phyloP scores from a whole-genome alignment of 2,888 invertebrate species.

The Melieria crassipennis region DNA sequence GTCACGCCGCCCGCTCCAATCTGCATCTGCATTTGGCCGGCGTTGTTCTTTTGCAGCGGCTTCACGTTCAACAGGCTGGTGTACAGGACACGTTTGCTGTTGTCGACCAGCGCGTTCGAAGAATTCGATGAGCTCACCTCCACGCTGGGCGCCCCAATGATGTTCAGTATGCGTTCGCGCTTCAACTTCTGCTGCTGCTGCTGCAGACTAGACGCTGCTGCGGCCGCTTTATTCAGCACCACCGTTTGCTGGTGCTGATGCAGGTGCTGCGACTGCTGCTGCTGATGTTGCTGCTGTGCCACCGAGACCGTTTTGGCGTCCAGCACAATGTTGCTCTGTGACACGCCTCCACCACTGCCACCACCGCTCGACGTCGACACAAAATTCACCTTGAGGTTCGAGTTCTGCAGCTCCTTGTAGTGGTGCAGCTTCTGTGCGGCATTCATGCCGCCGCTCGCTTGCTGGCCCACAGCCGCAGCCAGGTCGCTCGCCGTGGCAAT shows the following conservation, averaged over 20 bases:
- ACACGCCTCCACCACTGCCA: slow-evolving; percentile 39
- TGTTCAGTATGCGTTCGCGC: slow-evolving; percentile 51
- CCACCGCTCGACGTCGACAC: slow-evolving; percentile 52
- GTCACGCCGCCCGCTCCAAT: slow-evolving; percentile 56
- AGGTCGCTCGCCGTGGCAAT: slow-evolving; percentile 60
- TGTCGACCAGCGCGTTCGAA: slow-evolving; percentile 33
- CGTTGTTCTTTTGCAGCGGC: slow-evolving; percentile 61
- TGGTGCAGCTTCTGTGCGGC: slow-evolving; percentile 60
- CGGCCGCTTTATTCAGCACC: slow-evolving; percentile 53
- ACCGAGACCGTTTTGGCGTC: slow-evolving; percentile 42
- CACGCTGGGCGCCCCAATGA: slow-evolving; percentile 46
- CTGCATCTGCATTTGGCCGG: slow-evolving; percentile 63
- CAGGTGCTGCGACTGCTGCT: slow-evolving; percentile 44
- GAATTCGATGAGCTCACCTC: slow-evolving; percentile 31
- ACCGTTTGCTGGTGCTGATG: slow-evolving; percentile 53
- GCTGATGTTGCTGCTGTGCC: slow-evolving; percentile 39
- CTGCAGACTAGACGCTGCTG: slow-evolving; percentile 38
- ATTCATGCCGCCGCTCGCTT: slow-evolving; percentile 44
- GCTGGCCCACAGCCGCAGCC: slow-evolving; percentile 48
- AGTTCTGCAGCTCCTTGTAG: slow-evolving; percentile 60
- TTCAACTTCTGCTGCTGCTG: slow-evolving; percentile 57
- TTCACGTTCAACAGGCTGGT: slow-evolving; percentile 63
- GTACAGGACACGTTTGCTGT: slow-evolving; percentile 62
- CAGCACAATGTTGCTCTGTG: slow-evolving; percentile 50
- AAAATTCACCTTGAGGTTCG: slow-evolving; percentile 64